Base-by-base conservation (phyloP, 2,797 vertebrate species). In the Dallia pectoralis region DNA sequence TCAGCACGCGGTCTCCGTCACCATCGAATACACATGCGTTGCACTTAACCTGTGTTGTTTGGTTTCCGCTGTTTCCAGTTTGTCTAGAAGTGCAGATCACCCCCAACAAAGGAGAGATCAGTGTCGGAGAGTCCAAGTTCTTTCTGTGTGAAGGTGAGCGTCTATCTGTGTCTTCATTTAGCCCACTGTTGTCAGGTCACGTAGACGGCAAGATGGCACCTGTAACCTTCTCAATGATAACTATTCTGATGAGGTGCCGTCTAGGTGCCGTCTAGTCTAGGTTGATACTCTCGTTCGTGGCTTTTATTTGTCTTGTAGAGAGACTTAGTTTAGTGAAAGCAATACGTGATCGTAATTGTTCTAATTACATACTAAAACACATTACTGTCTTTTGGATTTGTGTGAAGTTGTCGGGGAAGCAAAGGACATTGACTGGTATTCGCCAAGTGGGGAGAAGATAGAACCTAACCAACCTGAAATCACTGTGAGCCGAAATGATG, bases 41-140 rank as follows among this genome's bases (percentile, higher is more conserved):
- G 25, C 53, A 56, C 22, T 11, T 25, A 5, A 7, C 53, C 25
- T 36, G 18, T 67, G 12, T 15, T 47, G 5, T 71, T 48, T 73
- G 1, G 79, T 74, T 51, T 59, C 70, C 29, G 76, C 3, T 82
- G 2, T 81, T 82, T 89, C 4, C 77, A 99, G 97, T 93, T 79
- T 95, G 96, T 84, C 93, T 99, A 86, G 95, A 98, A 81, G 97
- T 99, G 88, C 93, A 96, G 87, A 99, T 99, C 74, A 96, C 91
- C 77, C 98, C 98, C 25, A 94, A 92, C 65, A 95, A 98, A 81
- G 96, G 96, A 11, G 98, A 99, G 88, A 97, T 99, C 88, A 98
- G 96, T 70, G 94, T 99, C 7, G 98, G 97, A 88, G 97, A 99
- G 73, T 99, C 97, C 61, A 98, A 98, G 74, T 99, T 99, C 94